Conservation (phyloP, 2,888 invertebrate species). For the Dasysyrphus albostriatus region DNA sequence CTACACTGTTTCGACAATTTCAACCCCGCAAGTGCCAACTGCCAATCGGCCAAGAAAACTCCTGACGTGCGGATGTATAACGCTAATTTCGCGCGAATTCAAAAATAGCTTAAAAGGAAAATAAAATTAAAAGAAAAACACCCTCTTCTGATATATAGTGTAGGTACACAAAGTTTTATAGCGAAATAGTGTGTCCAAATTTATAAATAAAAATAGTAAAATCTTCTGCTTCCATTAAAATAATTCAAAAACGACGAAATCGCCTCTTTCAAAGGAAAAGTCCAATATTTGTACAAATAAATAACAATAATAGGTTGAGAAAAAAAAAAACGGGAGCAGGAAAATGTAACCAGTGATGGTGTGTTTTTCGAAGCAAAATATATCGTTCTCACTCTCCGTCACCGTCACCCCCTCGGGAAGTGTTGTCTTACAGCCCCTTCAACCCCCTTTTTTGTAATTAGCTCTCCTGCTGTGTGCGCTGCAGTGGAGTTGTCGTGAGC, state of each 20-base stretch:
- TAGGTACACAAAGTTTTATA: slow-evolving; percentile 54
- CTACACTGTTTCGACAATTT: slow-evolving; percentile 51
- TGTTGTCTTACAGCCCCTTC: slow-evolving; percentile 12
- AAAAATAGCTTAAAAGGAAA: slow-evolving; percentile 44
- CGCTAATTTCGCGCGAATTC: slow-evolving; percentile 78
- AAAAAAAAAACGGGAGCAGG: slow-evolving; percentile 43
- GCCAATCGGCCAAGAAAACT: slow-evolving; percentile 82
- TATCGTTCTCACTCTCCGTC: slow-evolving; percentile 22
- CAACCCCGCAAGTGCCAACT: slow-evolving; percentile 67
- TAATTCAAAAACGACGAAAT: slow-evolving; percentile 16
- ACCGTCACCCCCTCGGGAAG: slow-evolving; percentile 16
- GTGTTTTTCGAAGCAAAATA: slow-evolving; percentile 48
- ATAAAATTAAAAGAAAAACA: slow-evolving; percentile 47
- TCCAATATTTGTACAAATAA: slow-evolving; percentile 63
- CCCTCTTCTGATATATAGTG: slow-evolving; percentile 23
- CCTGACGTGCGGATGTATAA: slow-evolving; percentile 81
- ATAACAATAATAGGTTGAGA: slow-evolving; percentile 20
- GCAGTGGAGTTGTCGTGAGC: slow-evolving; percentile 53
- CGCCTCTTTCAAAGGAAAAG: slow-evolving; percentile 53
- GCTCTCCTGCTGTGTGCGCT: slow-evolving; percentile 51
- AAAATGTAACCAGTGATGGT: slow-evolving; percentile 67
- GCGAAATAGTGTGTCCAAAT: slow-evolving; percentile 39
- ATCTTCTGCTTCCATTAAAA: slow-evolving; percentile 33
- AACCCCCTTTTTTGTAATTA: slow-evolving; percentile 38
- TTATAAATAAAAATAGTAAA: slow-evolving; percentile 26